Evolutionary conservation across 2,113 vertebrate species (phyloP), one percentile per base, ranked within the genome.

Genomic region (Donacobius atricapilla): DNA sequence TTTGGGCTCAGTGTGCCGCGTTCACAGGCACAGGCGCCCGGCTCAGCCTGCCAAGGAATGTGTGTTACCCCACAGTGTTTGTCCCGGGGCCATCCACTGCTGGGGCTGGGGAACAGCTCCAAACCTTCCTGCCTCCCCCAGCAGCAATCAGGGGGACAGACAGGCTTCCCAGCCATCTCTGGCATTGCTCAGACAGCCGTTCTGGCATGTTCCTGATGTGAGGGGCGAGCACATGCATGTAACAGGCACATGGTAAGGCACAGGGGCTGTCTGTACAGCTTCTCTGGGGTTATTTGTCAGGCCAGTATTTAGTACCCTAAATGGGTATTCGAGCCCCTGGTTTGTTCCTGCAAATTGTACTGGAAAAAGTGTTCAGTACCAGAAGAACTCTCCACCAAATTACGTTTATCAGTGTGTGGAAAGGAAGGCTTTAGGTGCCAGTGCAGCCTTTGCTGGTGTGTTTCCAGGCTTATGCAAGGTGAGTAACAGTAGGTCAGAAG

Each of bases 151-250:
- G 20, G 18, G 12, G 51, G 9, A 12, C n/a, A 60, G 40, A 18
- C n/a, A 84, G 28, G 17, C 44, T 86, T 57, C 51, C 50, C 42
- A 44, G 76, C 13, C 47, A 28, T 12, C 60, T 45, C 39, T 51
- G 58, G 1, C 47, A 6, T 35, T 40, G 35, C 35, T 60, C 50
- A 77, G 39, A 15, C 30, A 18, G 35, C 37, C 37, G 11, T 69
- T 69, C 64, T 65, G 40, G 35, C 45, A 23, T 16, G 2, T 70
- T 78, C 42, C n/a, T 17, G 0, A 0, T 44, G 3, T 1, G 4
- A 33, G 64, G 42, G 58, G 7, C n/a, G 14, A 54, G 61, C 25
- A 9, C 11, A 2, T 22, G 17, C n/a, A 11, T 61, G 6, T 6
- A 14, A 2, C 15, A 9, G 48, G 22, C 18, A 8, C 23, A 1